phyloP scores from a whole-genome alignment of 2,888 invertebrate genomes.

The Mimachlamys varia region DNA sequence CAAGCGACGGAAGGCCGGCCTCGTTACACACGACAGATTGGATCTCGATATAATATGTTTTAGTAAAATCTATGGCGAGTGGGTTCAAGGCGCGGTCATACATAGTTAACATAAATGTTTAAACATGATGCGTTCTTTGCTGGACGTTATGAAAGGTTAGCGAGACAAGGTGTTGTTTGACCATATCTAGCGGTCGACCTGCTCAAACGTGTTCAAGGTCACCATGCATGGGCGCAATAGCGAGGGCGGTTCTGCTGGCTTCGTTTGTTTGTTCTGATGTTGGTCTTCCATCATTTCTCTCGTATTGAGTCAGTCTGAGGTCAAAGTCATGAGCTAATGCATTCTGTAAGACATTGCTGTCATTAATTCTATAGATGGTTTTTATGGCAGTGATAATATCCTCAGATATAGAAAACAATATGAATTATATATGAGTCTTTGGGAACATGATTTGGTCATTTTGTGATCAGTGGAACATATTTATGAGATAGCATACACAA shows the following conservation, averaged over 20 bases:
- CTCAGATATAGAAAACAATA: not conserved
- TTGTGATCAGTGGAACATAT: not conserved
- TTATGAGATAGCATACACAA: not conserved
- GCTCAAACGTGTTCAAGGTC: slow-evolving; percentile 19
- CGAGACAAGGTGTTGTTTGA: slow-evolving; percentile 31
- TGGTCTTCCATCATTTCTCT: not conserved
- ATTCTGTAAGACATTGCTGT: not conserved
- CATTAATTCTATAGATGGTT: not conserved
- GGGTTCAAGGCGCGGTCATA: slow-evolving; percentile 8
- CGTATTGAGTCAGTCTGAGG: not conserved
- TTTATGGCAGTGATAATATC: not conserved
- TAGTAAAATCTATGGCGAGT: slow-evolving; percentile 2
- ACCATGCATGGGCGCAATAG: not conserved
- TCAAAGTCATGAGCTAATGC: not conserved
- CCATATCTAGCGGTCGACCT: slow-evolving; percentile 4
- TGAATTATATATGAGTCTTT: not conserved
- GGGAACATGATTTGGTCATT: not conserved
- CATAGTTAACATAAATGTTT: not conserved
- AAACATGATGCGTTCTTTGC: not conserved
- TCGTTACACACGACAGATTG: not conserved
- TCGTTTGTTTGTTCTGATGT: not conserved
- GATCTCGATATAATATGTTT: not conserved
- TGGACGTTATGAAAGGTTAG: slow-evolving; percentile 11
- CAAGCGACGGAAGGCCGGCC: not conserved
- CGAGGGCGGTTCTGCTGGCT: not conserved